Base-by-base conservation (phyloP, 92 coral and sea anemone genomes). In the Palythoa heliodiscus region DNA sequence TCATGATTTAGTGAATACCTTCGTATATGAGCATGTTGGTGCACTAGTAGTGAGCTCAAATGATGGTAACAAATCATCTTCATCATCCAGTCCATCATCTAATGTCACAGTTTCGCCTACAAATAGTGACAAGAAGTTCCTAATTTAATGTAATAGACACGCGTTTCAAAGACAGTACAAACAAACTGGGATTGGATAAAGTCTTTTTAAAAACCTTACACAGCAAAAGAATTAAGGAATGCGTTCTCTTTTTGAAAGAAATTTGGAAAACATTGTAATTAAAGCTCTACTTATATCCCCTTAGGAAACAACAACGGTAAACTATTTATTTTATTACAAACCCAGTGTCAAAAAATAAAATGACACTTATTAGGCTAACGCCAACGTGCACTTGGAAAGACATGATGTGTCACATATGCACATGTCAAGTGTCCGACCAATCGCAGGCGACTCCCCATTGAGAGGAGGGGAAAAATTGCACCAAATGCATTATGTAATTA, bases 81-180 rank as follows among this genome's bases (percentile, higher is more conserved):
- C 90, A 52, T 88, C 91, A 52, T 77, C 73, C 69, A 50, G 79
- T 22, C 48, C 58, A 12, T 87, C 83, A 14, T 88, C 91, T n/a
- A 68, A 22, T 47, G n/a, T 29, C 14, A 20, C 35, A n/a, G 39
- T 63, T 23, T 48, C n/a, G 4, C 38, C 83, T 78, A 38, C 35
- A 17, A 63, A 16, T 15, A 60, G 71, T 5, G 37, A 40, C 2
- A n/a, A 11, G 29, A 35, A 75, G 39, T 29, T 69, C 7, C 8
- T 11, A 67, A 23, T 75, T 25, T n/a, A 0, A 24, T 15, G n/a
- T 60, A 37, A n/a, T 11, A 37, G 24, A 66, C 5, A 66, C 5
- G 8, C 37, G 11, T 58, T 38, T 54, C 29, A 23, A 78, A 55
- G 35, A 52, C 35, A 14, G 23, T 15, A 39, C 7, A 38, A 47